These are phyloP conservation scores for Drosophila aldrichi DNA, from an alignment of 2,888 invertebrate genomes.

Conservation along the genomic window DNA sequence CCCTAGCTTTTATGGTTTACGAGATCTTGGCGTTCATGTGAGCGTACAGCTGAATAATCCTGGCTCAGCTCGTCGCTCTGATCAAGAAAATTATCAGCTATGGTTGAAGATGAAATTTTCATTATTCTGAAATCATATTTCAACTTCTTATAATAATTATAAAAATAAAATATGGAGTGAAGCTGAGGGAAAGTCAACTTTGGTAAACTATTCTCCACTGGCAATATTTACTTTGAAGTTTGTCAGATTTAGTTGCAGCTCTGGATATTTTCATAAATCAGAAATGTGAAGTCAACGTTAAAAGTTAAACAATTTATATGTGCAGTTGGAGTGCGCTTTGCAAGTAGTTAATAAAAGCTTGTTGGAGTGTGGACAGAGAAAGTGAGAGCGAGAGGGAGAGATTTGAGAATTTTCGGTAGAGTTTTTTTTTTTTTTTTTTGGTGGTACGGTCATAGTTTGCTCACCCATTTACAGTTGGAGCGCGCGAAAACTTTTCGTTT, in stretches of 20 bases:
- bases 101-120: no score
- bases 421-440: background rate
- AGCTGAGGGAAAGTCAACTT: background rate
- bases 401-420: conserved; percentile 5
- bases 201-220: background rate
- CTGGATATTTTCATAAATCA: conserved; percentile 5
- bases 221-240: conserved; percentile 10
- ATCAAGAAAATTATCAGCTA: background rate
- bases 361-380: background rate
- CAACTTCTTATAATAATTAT: background rate
- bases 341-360: conserved; percentile 23
- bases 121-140: background rate
- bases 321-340: background rate
- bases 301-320: conserved; percentile 8
- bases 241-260: background rate
- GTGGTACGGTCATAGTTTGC: conserved; percentile 42
- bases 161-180: background rate
- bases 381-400: background rate
- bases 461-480: conserved; percentile 62
- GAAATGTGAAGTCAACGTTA: conserved; percentile 1
- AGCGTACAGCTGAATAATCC: no score
- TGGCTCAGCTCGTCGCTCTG: no score
- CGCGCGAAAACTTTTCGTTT: conserved; percentile 48
- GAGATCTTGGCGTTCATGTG: background rate
- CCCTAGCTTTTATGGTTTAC: background rate